Evolutionary conservation across 1,140 invertebrate species (phyloP), one percentile per base, ranked within the genome.

Genomic region (Drosophila grimshawi): DNA sequence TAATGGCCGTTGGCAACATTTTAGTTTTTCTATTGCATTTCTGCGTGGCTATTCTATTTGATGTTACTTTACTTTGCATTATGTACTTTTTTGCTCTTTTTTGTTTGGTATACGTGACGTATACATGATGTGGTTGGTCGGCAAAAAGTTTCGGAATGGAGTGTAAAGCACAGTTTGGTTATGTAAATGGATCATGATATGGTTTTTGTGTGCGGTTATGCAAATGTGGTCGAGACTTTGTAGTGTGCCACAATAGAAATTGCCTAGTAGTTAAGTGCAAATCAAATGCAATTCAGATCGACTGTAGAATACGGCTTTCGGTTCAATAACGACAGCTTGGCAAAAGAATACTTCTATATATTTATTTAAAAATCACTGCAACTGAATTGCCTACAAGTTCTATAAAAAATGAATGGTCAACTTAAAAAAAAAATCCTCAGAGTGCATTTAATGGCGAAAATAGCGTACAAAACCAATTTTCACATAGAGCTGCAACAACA

Each of bases 1-100:
- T 76, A 78, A 71, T 78, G 72, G 64, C 76, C 72, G 56, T 71
- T 78, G 62, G 76, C 72, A 78, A 66, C 57, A 62, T 76, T 78
- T 71, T 74, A 51, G 52, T 51, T 62, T 73, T 68, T 74, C 51
- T 32, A 66, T 61, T 73, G 56, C 51, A 64, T 61, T 68, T 64
- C 45, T 49, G 10, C 62, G 51, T 61, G 48, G 55, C 55, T 49
- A 62, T 69, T 74, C 60, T 51, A 59, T 57, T 63, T 52, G 19
- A 51, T 53, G 53, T 32, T 59, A 52, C 33, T 72, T 66, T 64
- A 27, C 10, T 43, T n/a, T 43, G 39, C 39, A 43, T 43, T 43
- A 43, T 43, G 39, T 30, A n/a, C 5, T 32, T n/a, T 30, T 45
- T 3, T 59, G 10, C 27, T 27, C 3, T 30, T 5, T 19, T 69